Evolutionary conservation across 37 sponge, comb jelly and placozoan genomes (phyloP).

Genomic region (Spongia lamella): DNA sequence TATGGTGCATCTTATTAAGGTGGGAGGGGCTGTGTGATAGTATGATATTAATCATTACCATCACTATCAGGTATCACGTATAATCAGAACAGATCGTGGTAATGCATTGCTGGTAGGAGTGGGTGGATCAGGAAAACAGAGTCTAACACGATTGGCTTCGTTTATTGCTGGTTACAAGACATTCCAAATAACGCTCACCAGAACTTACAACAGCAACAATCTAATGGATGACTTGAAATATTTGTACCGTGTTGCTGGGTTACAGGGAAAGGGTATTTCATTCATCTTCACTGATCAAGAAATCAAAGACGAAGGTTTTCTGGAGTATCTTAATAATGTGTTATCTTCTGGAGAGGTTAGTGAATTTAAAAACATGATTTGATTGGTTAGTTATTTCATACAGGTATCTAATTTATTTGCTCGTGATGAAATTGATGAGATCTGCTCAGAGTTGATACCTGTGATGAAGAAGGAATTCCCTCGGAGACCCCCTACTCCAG

Average conservation of each 20-base stretch:
- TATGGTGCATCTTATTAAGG: constrained; percentile 93
- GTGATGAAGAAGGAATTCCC: constrained; percentile 99
- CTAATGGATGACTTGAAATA: constrained; percentile 95
- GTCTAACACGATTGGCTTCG: constrained; percentile 97
- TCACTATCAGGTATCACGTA: constrained; percentile 78
- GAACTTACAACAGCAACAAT: constrained; percentile 96
- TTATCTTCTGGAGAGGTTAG: constrained; percentile 95
- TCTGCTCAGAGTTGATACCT: constrained; percentile 84
- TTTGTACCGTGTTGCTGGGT: constrained; percentile 88
- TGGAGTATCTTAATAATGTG: constrained; percentile 99
- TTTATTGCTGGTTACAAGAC: constrained; percentile 98
- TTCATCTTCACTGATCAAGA: constrained; percentile 99
- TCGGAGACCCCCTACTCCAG: constrained; percentile 93
- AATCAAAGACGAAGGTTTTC: constrained; percentile 98
- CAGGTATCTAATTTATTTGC: constrained; percentile 90
- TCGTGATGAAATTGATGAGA: constrained; percentile 97
- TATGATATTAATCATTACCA: too few relatives aligned
- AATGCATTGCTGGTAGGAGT: constrained; percentile 98
- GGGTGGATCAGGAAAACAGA: constrained; percentile 99
- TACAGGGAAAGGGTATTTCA: constrained; percentile 90
- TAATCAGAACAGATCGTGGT: constrained; percentile 96
- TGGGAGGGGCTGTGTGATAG: background rate
- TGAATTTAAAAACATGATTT: constrained; percentile 1
- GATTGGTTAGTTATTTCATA: too few relatives aligned
- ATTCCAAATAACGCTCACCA: constrained; percentile 96